phyloP scores from a whole-genome alignment of 2,888 invertebrate genomes.

The Tolmerus cingulatus region DNA sequence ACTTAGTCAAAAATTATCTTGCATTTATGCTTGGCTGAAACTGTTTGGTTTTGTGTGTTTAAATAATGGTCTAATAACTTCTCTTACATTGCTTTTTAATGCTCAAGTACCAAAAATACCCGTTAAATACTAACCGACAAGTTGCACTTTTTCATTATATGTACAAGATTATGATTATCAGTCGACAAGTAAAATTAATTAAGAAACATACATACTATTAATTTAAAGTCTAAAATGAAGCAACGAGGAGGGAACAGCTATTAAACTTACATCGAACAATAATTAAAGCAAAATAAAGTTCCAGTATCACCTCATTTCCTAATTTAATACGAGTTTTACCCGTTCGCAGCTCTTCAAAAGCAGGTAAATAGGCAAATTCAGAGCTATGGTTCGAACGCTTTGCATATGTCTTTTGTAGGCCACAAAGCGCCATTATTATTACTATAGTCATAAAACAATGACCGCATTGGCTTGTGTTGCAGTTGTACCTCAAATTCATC shows the following conservation, averaged over 20 bases:
- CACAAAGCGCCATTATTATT: not conserved
- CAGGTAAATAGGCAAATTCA: slow-evolving; percentile 4
- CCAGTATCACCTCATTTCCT: slow-evolving; percentile 22
- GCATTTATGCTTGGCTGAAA: too few relatives aligned
- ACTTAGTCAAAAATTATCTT: too few relatives aligned
- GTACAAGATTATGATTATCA: too few relatives aligned
- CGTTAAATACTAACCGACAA: too few relatives aligned
- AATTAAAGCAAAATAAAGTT: slow-evolving; percentile 7
- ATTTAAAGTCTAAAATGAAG: not conserved
- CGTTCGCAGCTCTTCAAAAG: not conserved
- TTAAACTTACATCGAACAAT: not conserved
- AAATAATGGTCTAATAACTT: too few relatives aligned
- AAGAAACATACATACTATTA: not conserved
- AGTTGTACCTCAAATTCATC: slow-evolving; percentile 23
- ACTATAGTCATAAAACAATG: slow-evolving; percentile 35
- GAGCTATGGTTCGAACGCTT: not conserved
- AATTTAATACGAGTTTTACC: slow-evolving; percentile 27
- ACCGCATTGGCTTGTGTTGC: slow-evolving; percentile 4
- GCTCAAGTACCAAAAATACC: too few relatives aligned
- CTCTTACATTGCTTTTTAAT: too few relatives aligned
- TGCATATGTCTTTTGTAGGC: not conserved
- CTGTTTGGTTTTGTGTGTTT: too few relatives aligned
- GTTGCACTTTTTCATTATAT: too few relatives aligned
- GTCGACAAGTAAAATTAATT: too few relatives aligned
- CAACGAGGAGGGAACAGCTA: not conserved